Evolutionary conservation across 2,113 vertebrate genomes (phyloP).

Genomic region (Uria lomvia): DNA sequence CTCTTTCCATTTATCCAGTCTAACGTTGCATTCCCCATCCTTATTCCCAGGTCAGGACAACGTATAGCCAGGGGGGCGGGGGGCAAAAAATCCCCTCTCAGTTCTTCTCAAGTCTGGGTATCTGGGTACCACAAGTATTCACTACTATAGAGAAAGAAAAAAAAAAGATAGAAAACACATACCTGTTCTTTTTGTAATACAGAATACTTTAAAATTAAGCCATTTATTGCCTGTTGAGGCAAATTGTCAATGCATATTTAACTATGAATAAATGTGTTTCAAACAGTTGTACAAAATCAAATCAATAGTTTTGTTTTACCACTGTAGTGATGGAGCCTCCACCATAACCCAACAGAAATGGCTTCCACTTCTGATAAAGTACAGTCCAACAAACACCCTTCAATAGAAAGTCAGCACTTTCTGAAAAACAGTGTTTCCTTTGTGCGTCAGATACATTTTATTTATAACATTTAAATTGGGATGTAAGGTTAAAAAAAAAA

Average conservation of each 20-base stretch:
- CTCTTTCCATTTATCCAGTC: background rate
- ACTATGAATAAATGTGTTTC: background rate
- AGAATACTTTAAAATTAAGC: background rate
- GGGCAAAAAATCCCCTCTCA: too few species aligned
- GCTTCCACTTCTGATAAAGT: background rate
- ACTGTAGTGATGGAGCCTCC: background rate
- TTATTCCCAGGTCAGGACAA: background rate
- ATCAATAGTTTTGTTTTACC: background rate
- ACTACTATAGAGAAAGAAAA: too few species aligned
- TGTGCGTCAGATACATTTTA: background rate
- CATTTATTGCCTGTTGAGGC: background rate
- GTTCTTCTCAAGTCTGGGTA: too few species aligned
- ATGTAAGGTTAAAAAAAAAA: background rate
- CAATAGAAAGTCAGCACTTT: background rate
- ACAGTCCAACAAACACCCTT: background rate
- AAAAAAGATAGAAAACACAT: background rate
- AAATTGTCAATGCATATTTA: background rate
- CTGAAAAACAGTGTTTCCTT: background rate
- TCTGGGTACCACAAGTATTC: too few species aligned
- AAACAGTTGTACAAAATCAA: background rate
- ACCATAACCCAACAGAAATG: background rate
- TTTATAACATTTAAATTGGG: background rate
- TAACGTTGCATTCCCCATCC: background rate
- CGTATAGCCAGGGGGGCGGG: too few species aligned
- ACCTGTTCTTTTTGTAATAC: background rate